Base-by-base conservation (phyloP, 2,113 vertebrate species). In the Chaetops frenatus region DNA sequence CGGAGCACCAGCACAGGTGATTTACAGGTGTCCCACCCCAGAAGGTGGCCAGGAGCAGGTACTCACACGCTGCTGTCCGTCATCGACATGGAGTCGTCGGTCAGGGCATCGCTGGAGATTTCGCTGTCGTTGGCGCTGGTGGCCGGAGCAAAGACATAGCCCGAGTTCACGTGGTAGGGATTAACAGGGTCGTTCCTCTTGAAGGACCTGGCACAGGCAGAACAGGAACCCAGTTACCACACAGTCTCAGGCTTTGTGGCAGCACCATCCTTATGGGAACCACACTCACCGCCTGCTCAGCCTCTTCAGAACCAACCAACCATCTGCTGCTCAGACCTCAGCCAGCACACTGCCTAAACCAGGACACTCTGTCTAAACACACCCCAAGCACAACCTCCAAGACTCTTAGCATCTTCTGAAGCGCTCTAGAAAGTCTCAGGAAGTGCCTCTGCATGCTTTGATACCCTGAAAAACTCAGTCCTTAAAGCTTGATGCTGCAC, bases 11-110 rank as follows among this genome's bases (percentile, higher is more conserved):
- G 65, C 20, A 5, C 22, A 10, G 81, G 29, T 3, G 15, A 33
- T 22, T 7, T 11, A 2, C 44, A 44, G 57, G 10, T 2, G 29
- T 23, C 4, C 1, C 73, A 11, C 1, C 64, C 57, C 65, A 13
- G 2, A 18, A 3, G 0, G 33, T 6, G 78, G 21, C 1, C 74
- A 10, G 1, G 21, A 15, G 2, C 1, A 45, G 31, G 45, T 88
- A 99, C 99, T 99, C 97, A 99, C 99, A 99, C 98, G 0, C 99
- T 99, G 90, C 99, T 99, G 98, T 99, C 99, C 0, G 99, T 99
- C 98, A 99, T 97, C 0, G 99, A 99, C 98, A 99, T 98, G 96
- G 99, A 98, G 74, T 99, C 99, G 3, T 99, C 99, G 0, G 99
- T 99, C 98, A 99, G 93, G 11, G 99, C 99, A 57, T 99, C 99